Evolutionary conservation across 2,113 vertebrate species (phyloP), one percentile per base, ranked within the genome.

Genomic region (Zapornia atra): DNA sequence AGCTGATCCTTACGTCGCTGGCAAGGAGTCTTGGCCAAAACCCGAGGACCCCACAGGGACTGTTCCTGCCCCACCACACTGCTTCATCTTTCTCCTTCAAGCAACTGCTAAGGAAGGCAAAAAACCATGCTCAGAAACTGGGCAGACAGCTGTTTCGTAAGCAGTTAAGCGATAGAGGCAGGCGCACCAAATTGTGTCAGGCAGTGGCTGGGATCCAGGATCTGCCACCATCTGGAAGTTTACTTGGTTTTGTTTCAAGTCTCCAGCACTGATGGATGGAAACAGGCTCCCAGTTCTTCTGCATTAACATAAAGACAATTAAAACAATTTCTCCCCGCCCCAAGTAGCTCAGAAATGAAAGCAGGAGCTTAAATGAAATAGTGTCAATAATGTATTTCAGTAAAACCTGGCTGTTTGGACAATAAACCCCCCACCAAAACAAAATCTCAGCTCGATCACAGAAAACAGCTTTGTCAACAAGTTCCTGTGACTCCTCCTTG

Each of bases 291-390:
- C 57, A 17, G 22, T 85, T 83, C 79, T 93, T 93, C 92, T 91
- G 40, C 46, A 91, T 92, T 94, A 95, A 76, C 84, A 83, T 91
- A 80, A 95, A 95, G 83, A 96, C 92, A 90, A 97, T 96, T 97
- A 94, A 92, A 95, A 95, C 86, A 65, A 88, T 80, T 82, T 90
- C 11, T 2, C 6, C 1, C 59, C 33, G 12, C 20, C 20, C 29
- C 71, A 60, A 88, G 68, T 40, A 96, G 56, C 89, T 92, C 78
- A n/a, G 70, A 91, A 94, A 80, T 86, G 40, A 96, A 95, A 94
- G 88, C 44, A 71, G 24, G 22, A 79, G 48, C 20, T 71, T 56
- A 82, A 85, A 59, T 21, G 19, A 73, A 60, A 33, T 48, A 51
- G 22, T 4, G 10, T 54, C 22, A 18, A 40, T 54, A 69, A 84